Base-by-base conservation (phyloP, 2,888 invertebrate genomes). In the Zaprionus bogoriensis region DNA sequence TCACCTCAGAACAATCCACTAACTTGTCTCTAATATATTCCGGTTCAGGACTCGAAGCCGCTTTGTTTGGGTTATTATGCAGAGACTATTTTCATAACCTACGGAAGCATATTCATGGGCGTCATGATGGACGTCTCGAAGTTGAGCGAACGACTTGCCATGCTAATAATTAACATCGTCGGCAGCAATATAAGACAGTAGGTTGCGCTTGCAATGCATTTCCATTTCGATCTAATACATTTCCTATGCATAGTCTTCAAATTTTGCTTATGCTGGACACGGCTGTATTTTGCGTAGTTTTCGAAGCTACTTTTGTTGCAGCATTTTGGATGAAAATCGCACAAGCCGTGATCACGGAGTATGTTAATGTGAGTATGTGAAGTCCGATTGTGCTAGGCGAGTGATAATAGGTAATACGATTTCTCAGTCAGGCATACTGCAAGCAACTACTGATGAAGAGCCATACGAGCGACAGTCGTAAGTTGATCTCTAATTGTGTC, bases 291-390 rank as follows among this genome's bases (percentile, higher is more conserved):
- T 62, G 77, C 2, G 12, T 69, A 9, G 0, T 77, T 0, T 4
- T 57, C 0, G 47, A 39, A 27, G 38, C 57, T 12, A 45, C 74
- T 0, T 23, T 75, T 2, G 50, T 57, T 3, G 12, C 63, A 0
- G 80, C 77, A 0, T 36, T 86, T 45, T 67, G 55, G 46, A 83
- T 83, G 84, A 86, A 80, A 28, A 12, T 86, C 1, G 42, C 77
- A 0, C 54, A 63, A 45, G 68, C 80, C 1, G 17, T 67, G 0
- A 4, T 82, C 7, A 1, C 5, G 0, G 74, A 74, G 42, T 69
- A 63, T 10, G 23, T 23, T 5, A 27, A 22, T 0, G 81, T 81
- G 14, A 51, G 74, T 62, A 20, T 10, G n/a, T 2, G 4, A 2
- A 27, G 7, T 5, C 12, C 4, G 2, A 38, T 2, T 12, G 12